phyloP scores from a whole-genome alignment of 1,140 invertebrate genomes.

The Vollenhovia emeryi region DNA sequence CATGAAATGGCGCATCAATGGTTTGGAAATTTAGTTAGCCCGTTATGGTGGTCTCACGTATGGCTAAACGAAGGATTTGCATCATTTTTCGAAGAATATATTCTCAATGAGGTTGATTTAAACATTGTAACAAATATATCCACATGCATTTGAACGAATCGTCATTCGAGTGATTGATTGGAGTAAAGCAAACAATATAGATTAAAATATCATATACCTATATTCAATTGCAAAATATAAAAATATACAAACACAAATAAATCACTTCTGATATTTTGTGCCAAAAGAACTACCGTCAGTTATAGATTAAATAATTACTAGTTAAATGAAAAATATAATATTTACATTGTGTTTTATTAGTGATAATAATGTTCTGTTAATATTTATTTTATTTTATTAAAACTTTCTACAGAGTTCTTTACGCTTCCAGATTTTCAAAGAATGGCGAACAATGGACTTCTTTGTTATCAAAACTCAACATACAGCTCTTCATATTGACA shows the following conservation, averaged over 20 bases:
- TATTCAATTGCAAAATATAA: not conserved
- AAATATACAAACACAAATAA: not conserved
- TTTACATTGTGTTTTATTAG: not conserved
- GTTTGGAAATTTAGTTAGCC: conserved; percentile 88
- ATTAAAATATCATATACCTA: not conserved
- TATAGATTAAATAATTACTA: not conserved
- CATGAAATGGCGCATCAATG: conserved; percentile 89
- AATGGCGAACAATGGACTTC: conserved; percentile 25
- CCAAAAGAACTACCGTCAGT: not conserved
- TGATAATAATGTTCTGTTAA: not conserved
- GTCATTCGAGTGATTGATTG: not conserved
- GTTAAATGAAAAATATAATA: not conserved
- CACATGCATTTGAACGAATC: not conserved
- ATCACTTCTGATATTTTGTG: not conserved
- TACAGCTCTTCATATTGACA: conserved; percentile 90
- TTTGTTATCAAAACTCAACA: conserved; percentile 88
- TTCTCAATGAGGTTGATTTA: conserved; percentile 86
- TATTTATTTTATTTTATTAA: not conserved
- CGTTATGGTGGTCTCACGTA: conserved; percentile 88
- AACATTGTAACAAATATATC: conserved; percentile 87
- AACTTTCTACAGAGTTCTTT: not conserved
- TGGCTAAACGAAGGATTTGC: conserved; percentile 91
- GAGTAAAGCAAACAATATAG: not conserved
- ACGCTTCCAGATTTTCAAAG: conserved; percentile 27
- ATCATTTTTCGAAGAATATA: conserved; percentile 89